Conservation (phyloP, 2,113 vertebrate genomes). For the Sinocyclocheilus anshuiensis region DNA sequence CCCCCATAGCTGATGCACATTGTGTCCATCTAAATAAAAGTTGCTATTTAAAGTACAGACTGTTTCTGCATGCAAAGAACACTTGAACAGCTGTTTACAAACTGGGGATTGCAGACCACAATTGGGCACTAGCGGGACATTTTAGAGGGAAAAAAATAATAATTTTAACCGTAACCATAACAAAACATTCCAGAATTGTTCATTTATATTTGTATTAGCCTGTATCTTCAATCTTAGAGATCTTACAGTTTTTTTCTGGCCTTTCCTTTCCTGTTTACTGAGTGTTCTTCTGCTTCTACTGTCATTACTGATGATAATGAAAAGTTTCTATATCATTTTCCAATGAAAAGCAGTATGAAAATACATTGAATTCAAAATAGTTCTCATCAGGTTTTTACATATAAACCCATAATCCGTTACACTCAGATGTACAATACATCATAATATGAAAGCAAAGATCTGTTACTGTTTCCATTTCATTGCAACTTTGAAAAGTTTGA, state of each 20-base stretch:
- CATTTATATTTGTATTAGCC: background rate
- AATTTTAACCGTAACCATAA: background rate
- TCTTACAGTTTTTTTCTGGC: background rate
- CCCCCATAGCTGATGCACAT: background rate
- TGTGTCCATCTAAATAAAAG: constrained; percentile 16
- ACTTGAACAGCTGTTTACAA: background rate
- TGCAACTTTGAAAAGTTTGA: background rate
- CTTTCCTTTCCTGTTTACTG: too few species aligned
- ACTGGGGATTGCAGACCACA: background rate
- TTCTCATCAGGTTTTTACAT: background rate
- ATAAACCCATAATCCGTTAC: background rate
- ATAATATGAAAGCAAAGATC: too few species aligned
- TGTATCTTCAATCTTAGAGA: background rate
- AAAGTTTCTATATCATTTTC: too few species aligned
- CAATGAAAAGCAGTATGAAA: background rate
- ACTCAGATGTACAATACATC: too few species aligned
- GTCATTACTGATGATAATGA: too few species aligned
- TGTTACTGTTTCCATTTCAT: background rate
- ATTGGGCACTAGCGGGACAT: background rate
- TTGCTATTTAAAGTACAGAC: constrained; percentile 13
- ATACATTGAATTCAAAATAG: background rate
- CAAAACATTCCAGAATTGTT: background rate
- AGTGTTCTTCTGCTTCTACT: background rate
- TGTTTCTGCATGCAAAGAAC: background rate
- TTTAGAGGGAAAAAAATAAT: background rate